phyloP scores from a whole-genome alignment of 1,140 invertebrate species.

The Drosophila seguyi region DNA sequence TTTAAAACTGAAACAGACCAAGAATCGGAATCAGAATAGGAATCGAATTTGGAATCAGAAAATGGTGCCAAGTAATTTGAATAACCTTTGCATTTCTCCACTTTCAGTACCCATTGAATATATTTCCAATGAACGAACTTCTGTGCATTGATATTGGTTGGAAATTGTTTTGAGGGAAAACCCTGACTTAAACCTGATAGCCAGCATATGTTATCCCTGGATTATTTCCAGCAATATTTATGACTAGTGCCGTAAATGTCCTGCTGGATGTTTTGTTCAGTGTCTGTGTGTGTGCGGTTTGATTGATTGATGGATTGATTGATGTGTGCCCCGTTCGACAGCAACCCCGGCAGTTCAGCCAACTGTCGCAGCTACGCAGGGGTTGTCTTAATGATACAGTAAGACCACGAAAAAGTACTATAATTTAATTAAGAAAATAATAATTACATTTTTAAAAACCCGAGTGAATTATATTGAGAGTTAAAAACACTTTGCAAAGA shows the following conservation, averaged over 20 bases:
- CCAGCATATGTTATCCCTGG: constrained; percentile 17
- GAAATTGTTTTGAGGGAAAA: not conserved
- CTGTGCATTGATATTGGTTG: not conserved
- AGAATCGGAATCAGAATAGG: not conserved
- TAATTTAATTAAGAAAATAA: not conserved
- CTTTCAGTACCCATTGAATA: constrained; percentile 8
- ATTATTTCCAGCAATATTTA: constrained; percentile 4
- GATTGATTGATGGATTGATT: constrained; percentile 62
- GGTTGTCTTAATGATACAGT: constrained; percentile 24
- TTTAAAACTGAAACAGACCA: not conserved
- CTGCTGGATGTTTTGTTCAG: constrained; percentile 15
- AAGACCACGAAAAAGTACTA: not conserved
- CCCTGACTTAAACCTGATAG: not conserved
- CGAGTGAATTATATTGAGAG: not conserved
- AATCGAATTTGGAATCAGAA: constrained; percentile 1
- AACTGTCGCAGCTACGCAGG: constrained; percentile 53
- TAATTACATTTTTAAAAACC: not conserved
- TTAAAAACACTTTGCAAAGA: too few relatives aligned
- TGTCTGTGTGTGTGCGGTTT: constrained; percentile 15
- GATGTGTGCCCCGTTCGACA: constrained; percentile 35
- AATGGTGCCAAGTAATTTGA: constrained; percentile 11
- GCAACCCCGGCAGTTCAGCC: constrained; percentile 23
- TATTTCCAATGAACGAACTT: not conserved
- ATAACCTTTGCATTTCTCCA: constrained; percentile 25
- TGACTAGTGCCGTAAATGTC: constrained; percentile 13